These are phyloP conservation scores for Muscidifurax raptorellus DNA, from an alignment of 1,140 invertebrate species.

Conservation along the genomic window DNA sequence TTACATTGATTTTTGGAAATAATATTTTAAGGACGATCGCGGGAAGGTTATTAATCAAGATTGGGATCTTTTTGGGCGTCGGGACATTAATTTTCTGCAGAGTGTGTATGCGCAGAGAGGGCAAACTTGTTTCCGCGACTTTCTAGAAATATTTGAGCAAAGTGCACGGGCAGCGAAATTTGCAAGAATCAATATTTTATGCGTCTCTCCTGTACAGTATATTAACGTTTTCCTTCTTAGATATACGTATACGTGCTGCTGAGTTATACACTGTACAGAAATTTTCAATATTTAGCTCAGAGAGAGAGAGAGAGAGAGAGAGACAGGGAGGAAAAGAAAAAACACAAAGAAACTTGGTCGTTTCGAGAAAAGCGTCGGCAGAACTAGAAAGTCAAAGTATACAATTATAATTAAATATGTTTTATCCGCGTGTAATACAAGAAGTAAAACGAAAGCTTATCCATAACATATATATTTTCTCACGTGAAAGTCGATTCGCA, in stretches of 20 bases:
- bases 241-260: background rate
- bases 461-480: conserved; percentile 28
- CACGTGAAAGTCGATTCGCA: conserved; percentile 22
- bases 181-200: background rate
- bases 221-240: background rate
- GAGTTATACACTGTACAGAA: too few relatives aligned
- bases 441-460: conserved; percentile 43
- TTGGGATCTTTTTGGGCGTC: background rate
- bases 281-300: too few relatives aligned
- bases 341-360: background rate
- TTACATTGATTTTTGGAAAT: background rate
- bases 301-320: too few relatives aligned
- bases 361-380: too few relatives aligned
- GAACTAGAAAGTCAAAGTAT: conserved; percentile 22
- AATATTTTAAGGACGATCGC: background rate
- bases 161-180: background rate
- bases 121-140: background rate
- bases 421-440: background rate
- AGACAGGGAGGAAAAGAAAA: background rate
- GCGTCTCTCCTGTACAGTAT: too few relatives aligned
- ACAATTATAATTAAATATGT: conserved; percentile 32
- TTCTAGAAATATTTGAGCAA: background rate
- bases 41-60: background rate
- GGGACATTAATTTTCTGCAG: background rate
- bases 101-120: too few relatives aligned